Evolutionary conservation across 2,797 vertebrate species (phyloP), one percentile per base, ranked within the genome.

Genomic region (Tiaroga cobitis): DNA sequence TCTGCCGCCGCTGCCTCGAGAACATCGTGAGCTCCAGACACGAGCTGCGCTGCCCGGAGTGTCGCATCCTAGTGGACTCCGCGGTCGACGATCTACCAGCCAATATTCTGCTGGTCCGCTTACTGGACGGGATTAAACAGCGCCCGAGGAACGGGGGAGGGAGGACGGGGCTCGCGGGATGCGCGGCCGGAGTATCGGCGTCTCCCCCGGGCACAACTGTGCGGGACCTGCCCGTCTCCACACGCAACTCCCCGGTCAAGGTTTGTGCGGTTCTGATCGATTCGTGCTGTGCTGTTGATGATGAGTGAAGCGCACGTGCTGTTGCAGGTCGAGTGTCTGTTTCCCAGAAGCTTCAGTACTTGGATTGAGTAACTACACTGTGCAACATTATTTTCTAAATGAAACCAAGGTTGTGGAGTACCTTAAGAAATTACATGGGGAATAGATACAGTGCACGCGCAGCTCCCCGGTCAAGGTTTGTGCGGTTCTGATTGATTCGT

Each of bases 1-100:
- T 99, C 96, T 99, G 98, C 93, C 97, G 97, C 91, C 97, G 97
- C 93, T 99, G 98, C 93, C 94, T 99, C 93, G 97, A 99, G 93
- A 98, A 97, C 95, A 99, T 99, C 80, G 94, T 99, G 89, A 96
- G 96, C 94, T 98, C 97, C 89, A 94, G 97, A 85, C 96, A 96
- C 91, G 98, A 99, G 92, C 96, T 99, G 87, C 97, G 97, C 92
- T 99, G 97, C 93, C 97, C 98, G 0, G 97, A 99, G 95, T 99
- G 97, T 88, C 97, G 98, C 95, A 96, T 98, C 94, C 92, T 99
- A 85, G 98, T 99, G 93, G 97, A 97, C 93, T 99, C 97, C 93
- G 96, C 96, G 54, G 98, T 99, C 93, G 97, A 98, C 91, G 97
- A 99, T 87, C 94, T 99, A 88, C 98, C 97, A 0, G 97, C 97